phyloP scores from a whole-genome alignment of 2,113 vertebrate species.

The Trinectes maculatus region DNA sequence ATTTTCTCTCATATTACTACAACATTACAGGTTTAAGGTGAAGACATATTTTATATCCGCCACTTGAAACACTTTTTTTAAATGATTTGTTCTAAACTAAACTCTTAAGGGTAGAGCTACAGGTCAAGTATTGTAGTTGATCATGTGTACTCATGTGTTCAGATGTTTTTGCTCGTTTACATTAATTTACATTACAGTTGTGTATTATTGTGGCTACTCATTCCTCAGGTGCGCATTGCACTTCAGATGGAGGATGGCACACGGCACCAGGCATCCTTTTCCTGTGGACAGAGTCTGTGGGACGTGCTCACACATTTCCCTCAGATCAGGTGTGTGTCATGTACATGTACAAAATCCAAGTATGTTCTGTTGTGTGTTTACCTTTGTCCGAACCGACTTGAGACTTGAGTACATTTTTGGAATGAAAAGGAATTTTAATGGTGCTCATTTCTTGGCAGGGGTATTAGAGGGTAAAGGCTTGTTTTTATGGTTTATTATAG shows the following conservation, averaged over 20 bases:
- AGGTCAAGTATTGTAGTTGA: not conserved
- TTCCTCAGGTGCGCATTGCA: constrained; percentile 87
- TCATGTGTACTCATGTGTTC: not conserved
- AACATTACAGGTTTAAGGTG: not conserved
- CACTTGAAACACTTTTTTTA: not conserved
- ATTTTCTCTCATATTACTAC: not conserved
- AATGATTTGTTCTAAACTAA: no score
- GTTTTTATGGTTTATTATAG: no score
- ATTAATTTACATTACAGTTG: not conserved
- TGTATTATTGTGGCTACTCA: constrained; percentile 15
- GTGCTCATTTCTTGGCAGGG: no score
- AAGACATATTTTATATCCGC: not conserved
- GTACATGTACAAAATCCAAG: not conserved
- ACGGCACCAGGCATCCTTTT: constrained; percentile 89
- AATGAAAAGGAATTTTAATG: not conserved
- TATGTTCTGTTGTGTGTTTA: not conserved
- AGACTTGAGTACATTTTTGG: no score
- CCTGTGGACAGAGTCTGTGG: constrained; percentile 88
- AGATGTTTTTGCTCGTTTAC: constrained; percentile 3
- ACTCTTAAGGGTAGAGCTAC: not conserved
- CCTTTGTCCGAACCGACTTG: not conserved
- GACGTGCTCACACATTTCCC: constrained; percentile 89
- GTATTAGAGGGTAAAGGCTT: no score
- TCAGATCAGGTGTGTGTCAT: constrained; percentile 85
- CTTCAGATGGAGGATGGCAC: constrained; percentile 91